Evolutionary conservation across 2,888 invertebrate species (phyloP), one percentile per base, ranked within the genome.

Genomic region (Habrosyne pyritoides): DNA sequence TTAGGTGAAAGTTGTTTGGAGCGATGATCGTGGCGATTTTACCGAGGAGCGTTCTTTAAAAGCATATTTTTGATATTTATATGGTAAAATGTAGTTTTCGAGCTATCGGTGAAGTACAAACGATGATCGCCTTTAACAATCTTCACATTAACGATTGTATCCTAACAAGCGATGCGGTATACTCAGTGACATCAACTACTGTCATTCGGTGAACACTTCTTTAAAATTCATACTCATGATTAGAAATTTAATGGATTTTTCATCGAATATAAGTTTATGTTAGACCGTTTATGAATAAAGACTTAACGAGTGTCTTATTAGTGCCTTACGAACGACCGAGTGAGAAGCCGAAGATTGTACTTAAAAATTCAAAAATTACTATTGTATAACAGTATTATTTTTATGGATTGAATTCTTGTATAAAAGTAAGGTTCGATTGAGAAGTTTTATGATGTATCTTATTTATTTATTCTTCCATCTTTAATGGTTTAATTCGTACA

Each of bases 101-200:
- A 18, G 14, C 14, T 18, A 18, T 42, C 42, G 42, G 18, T 42
- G 18, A 42, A 42, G 18, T 18, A 21, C 21, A 10, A 50, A n/a
- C 28, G 50, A 50, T 50, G 10, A 50, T 50, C 50, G 50, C 28
- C 24, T 30, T 4, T n/a, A 28, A 21, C 28, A 50, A 50, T 59
- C 46, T 51, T 52, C 14, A 53, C 49, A 28, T 12, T 50, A 50
- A 87, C 79, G 79, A 84, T 81, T 86, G 83, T 85, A 83, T 82
- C 80, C 81, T 88, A 87, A 88, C 85, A 83, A 72, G 75, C 70
- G 75, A 76, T 74, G 77, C 73, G 79, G 83, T 75, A 81, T 77
- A 77, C 75, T 73, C 67, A 64, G 74, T 65, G 68, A 79, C 74
- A 77, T 61, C 59, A 62, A 67, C 64, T 60, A 53, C 59, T 71